Conservation (phyloP, 1,140 invertebrate genomes). For the Cardiocondyla obscurior region DNA sequence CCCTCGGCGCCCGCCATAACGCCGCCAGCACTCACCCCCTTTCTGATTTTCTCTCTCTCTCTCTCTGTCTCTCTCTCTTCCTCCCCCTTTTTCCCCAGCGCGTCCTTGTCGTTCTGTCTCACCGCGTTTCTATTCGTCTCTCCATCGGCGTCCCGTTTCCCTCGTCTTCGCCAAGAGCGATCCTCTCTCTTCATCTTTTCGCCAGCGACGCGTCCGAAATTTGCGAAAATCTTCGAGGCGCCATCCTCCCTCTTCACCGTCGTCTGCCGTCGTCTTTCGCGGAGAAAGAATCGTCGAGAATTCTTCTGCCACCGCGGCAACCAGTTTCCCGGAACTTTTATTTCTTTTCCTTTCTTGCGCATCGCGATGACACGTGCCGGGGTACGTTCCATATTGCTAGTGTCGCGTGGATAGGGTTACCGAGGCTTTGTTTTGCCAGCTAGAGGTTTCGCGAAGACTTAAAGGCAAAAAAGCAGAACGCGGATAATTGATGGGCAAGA, state of each 20-base stretch:
- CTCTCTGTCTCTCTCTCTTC: constrained; percentile 13
- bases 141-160: constrained; percentile 37
- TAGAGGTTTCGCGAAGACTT: background rate
- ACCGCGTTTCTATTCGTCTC: constrained; percentile 19
- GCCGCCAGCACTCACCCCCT: constrained; percentile 72
- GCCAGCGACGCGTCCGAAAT: constrained; percentile 45
- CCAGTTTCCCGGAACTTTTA: constrained; percentile 32
- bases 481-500: background rate
- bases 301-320: constrained; percentile 43
- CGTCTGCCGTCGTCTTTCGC: constrained; percentile 43
- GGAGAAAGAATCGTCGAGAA: constrained; percentile 50
- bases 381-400: constrained; percentile 20
- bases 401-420: constrained; percentile 23
- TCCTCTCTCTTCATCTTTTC: constrained; percentile 43
- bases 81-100: no score
- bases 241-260: constrained; percentile 44
- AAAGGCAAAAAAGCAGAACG: background rate
- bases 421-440: constrained; percentile 3
- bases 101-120: constrained; percentile 48
- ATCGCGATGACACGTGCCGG: constrained; percentile 33
- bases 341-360: constrained; percentile 1
- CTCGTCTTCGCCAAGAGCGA: background rate
- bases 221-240: constrained; percentile 73
- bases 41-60: constrained; percentile 43
- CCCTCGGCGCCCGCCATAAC: constrained; percentile 81